Evolutionary conservation across 2,113 vertebrate genomes (phyloP).

Genomic region (Morone chrysops): DNA sequence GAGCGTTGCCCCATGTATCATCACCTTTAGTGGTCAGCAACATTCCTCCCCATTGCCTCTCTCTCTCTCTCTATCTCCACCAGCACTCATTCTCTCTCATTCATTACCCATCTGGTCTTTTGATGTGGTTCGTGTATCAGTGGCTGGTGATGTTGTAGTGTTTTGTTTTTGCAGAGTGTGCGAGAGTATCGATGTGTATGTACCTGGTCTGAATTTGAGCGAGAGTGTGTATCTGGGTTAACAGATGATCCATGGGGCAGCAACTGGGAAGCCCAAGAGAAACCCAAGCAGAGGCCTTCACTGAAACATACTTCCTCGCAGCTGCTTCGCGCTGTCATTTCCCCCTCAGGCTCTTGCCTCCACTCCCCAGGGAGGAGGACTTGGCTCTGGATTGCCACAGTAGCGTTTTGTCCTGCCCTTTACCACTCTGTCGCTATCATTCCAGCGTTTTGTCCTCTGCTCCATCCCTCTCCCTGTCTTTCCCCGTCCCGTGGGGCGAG

Average conservation of each 20-base stretch:
- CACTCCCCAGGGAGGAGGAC: slow-evolving; percentile 30
- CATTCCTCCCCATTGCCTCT: slow-evolving; percentile 53
- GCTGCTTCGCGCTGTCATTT: neutral
- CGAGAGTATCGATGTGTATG: neutral
- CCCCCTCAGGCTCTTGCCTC: slow-evolving; percentile 9
- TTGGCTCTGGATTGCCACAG: slow-evolving; percentile 35
- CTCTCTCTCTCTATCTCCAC: slow-evolving; percentile 51
- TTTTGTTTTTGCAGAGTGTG: slow-evolving; percentile 40
- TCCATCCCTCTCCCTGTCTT: slow-evolving; percentile 29
- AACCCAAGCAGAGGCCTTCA: slow-evolving; percentile 19
- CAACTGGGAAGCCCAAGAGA: neutral
- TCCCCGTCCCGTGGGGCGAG: slow-evolving; percentile 22
- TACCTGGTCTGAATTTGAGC: slow-evolving; percentile 11
- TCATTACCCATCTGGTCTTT: slow-evolving; percentile 50
- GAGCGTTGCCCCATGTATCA: slow-evolving; percentile 43
- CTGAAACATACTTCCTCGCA: neutral
- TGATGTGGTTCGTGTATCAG: slow-evolving; percentile 53
- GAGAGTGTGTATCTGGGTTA: neutral
- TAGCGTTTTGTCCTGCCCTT: slow-evolving; percentile 51
- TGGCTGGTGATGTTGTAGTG: slow-evolving; percentile 23
- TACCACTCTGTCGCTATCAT: slow-evolving; percentile 39
- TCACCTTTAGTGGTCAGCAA: slow-evolving; percentile 32
- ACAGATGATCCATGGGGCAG: slow-evolving; percentile 15
- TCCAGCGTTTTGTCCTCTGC: slow-evolving; percentile 51
- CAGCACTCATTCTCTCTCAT: slow-evolving; percentile 62